Evolutionary conservation across 2,113 vertebrate species (phyloP), one percentile per base, ranked within the genome.

Genomic region (Helogale parvula): DNA sequence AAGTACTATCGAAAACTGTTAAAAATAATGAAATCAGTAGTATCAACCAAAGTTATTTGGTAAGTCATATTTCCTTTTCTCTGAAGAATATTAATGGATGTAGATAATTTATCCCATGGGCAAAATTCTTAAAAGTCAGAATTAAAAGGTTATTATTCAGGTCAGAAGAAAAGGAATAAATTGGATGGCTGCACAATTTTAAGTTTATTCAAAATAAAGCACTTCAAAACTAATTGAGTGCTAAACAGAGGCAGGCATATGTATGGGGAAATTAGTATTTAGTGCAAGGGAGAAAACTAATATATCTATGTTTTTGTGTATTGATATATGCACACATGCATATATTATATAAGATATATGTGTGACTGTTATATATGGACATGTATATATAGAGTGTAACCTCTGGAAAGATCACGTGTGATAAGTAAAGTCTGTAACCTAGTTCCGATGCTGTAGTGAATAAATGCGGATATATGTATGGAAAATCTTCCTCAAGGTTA

Each of bases 11-110:
- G 12, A 66, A 92, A 97, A 89, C 66, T 96, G 85, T 96, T 98
- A 94, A 97, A 97, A 97, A 98, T 72, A 98, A 96, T 97, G 97
- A 98, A 98, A 98, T 98, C 95, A 98, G 80, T 98, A 95, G 38
- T 54, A 97, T 96, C 80, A 96, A 94, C 91, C 79, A 97, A 84
- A 97, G 94, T 96, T 98, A 97, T 97, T 98, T 97, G 63, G 89
- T 98, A 83, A 98, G 97, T 97, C 97, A 50, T 98, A 96, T 81
- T 91, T 98, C 92, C 77, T 95, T 97, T 95, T 97, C 94, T 98
- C 69, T 66, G 98, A 98, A 96, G 93, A 97, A 98, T 96, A 47
- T 98, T 98, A 97, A 97, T 96, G 87, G 82, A 96, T 91, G 38
- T 92, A 95, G 97, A 97, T 93, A 97, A 96, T 97, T 97, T 92